Percentiles rank a stretch among this genome's conserved stretches.
Conservation (phyloP, 2,888 invertebrate species). For the Leucozona laternaria region DNA sequence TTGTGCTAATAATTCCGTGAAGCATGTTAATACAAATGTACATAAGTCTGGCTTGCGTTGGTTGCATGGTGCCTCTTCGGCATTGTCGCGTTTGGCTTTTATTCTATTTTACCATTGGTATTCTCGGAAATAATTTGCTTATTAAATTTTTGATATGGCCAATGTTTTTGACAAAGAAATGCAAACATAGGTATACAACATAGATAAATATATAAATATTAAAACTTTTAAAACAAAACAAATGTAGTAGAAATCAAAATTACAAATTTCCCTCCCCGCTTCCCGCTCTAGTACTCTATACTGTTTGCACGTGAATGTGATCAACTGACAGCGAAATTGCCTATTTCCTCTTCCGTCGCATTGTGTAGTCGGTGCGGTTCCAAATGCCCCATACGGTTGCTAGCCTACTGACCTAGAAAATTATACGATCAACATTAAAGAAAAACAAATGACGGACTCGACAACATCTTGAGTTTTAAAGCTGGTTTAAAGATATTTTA, state of each 20-base stretch:
- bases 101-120: neutral
- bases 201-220: neutral
- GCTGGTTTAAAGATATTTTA: conserved; percentile 28
- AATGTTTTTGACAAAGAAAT: conserved; percentile 44
- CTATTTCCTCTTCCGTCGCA: conserved; percentile 30
- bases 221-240: neutral
- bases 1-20: conserved; percentile 13
- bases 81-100: neutral
- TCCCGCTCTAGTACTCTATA: conserved; percentile 33
- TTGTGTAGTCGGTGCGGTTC: conserved; percentile 2
- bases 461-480: conserved; percentile 37
- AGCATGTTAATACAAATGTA: neutral
- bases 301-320: conserved; percentile 28
- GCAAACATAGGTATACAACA: too few relatives aligned
- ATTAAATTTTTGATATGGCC: neutral
- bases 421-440: conserved; percentile 32
- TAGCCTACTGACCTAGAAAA: conserved; percentile 72
- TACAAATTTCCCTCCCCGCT: conserved; percentile 26
- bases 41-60: neutral
- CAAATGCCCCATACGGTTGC: conserved; percentile 29
- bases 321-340: conserved; percentile 54
- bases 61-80: neutral
- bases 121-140: neutral
- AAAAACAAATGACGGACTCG: conserved; percentile 48
- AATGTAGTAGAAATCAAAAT: conserved; percentile 60